Base-by-base conservation (phyloP, 2,888 invertebrate species). In the Anodontia alba region DNA sequence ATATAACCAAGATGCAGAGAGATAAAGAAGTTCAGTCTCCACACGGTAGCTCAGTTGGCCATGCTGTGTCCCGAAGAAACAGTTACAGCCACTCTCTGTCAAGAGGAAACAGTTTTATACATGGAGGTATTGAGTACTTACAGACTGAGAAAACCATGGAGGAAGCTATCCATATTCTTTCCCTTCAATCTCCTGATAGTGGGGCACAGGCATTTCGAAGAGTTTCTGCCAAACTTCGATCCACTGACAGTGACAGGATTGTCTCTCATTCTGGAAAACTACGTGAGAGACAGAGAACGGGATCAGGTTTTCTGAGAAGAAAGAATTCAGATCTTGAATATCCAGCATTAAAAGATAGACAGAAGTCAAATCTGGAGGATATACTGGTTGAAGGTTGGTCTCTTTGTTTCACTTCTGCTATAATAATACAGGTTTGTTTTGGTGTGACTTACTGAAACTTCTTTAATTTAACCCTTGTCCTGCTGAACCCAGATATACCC, bases 81-180 rank as follows among this genome's bases (percentile, higher is more conserved):
- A 81, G 78, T 73, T 73, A 78, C 29, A 38, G 38, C 38, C 23
- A 57, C 36, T 71, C 78, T 0, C 57, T 81, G 8, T 84, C 84
- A 0, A 78, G 84, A n/a, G 84, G 81, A 26, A 81, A 81, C 66
- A 84, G 84, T 70, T 80, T 83, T 31, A 43, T 83, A 1, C 76
- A 78, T 2, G 57, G 57, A 7, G 29, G 5, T n/a, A 26, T 17
- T 10, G 57, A 68, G 38, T 42, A 42, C 0, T 66, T 84, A 29
- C 79, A 79, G 31, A 81, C 78, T 1, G 84, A 84, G 51, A 74
- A 54, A 23, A 84, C 81, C 0, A 84, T 84, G 49, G 81, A 76
- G 23, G 84, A 77, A 43, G 76, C 84, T 0, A 84, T 84, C 7
- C 73, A 81, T 26, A 84, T 84, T 38, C 38, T 84, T 29, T 79